A percentile compares a stretch with the other conserved stretches of the same genome.
These are phyloP conservation scores for Hippasteria phrygiana DNA, from an alignment of 53 echinoderm and acorn worm species.

Conservation along the genomic window DNA sequence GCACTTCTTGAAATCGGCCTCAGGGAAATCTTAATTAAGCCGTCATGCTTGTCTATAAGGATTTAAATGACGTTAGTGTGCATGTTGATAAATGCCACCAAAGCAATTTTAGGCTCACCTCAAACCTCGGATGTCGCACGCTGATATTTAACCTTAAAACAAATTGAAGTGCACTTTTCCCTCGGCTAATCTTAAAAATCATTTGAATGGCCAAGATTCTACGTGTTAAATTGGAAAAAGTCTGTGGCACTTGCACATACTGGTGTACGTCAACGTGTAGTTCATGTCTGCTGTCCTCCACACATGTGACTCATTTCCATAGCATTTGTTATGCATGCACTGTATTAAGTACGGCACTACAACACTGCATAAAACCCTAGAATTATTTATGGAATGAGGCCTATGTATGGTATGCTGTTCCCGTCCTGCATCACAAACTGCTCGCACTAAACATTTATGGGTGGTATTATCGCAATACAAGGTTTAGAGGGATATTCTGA, in stretches of 20 bases:
- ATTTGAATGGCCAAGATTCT: too few relatives aligned
- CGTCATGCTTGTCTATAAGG: not conserved
- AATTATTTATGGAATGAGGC: constrained; percentile 27
- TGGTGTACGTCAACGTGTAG: too few relatives aligned
- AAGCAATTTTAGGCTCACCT: not conserved
- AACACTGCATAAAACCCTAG: constrained; percentile 11
- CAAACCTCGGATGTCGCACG: not conserved
- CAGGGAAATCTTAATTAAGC: too few relatives aligned
- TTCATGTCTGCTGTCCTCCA: not conserved
- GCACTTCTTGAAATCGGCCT: too few relatives aligned
- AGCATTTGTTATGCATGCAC: not conserved
- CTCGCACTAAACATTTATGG: not conserved
- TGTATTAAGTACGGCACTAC: not conserved
- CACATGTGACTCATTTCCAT: not conserved
- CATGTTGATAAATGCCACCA: not conserved
- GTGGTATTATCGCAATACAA: too few relatives aligned
- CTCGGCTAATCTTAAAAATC: not conserved
- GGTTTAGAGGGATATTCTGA: too few relatives aligned
- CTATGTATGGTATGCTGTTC: not conserved
- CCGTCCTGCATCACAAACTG: not conserved
- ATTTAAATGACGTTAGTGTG: not conserved
- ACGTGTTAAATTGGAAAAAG: too few relatives aligned
- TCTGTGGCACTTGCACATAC: too few relatives aligned
- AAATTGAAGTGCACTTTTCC: not conserved
- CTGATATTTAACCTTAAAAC: not conserved